phyloP scores from a whole-genome alignment of 2,888 invertebrate genomes.

The Cylindroiulus punctatus region DNA sequence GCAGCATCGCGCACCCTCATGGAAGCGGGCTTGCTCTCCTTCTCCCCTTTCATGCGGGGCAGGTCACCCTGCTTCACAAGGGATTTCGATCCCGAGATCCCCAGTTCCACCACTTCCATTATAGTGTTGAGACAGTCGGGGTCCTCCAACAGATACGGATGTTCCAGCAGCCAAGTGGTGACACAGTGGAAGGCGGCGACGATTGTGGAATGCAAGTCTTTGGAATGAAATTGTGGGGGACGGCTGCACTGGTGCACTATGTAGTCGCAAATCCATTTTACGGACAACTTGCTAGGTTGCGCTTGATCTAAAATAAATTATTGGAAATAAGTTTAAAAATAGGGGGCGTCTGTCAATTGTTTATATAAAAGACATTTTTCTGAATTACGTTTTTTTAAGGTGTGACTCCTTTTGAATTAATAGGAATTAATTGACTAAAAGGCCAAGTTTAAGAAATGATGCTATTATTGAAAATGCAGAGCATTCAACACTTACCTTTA shows the following conservation, averaged over 20 bases:
- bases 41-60: conserved; percentile 93
- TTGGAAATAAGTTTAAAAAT: too few relatives aligned
- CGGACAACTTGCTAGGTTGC: conserved; percentile 88
- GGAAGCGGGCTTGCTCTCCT: conserved; percentile 95
- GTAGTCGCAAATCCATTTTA: conserved; percentile 98
- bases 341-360: too few relatives aligned
- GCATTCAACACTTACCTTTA: conserved; percentile 55
- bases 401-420: too few relatives aligned
- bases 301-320: conserved; percentile 73
- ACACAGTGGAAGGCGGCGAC: conserved; percentile 74
- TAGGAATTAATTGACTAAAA: too few relatives aligned
- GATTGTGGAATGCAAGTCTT: conserved; percentile 90
- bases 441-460: too few relatives aligned
- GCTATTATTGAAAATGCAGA: too few relatives aligned
- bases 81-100: conserved; percentile 93
- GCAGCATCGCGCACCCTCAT: conserved; percentile 98
- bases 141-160: conserved; percentile 88
- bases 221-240: conserved; percentile 92
- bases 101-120: conserved; percentile 95
- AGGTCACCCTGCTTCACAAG: conserved; percentile 84
- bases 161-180: conserved; percentile 87
- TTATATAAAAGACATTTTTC: too few relatives aligned
- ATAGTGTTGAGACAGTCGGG: conserved; percentile 92
- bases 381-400: too few relatives aligned
- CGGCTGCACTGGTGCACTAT: conserved; percentile 94